Evolutionary conservation across 2,113 vertebrate genomes (phyloP).

Genomic region (Anseranas semipalmata): DNA sequence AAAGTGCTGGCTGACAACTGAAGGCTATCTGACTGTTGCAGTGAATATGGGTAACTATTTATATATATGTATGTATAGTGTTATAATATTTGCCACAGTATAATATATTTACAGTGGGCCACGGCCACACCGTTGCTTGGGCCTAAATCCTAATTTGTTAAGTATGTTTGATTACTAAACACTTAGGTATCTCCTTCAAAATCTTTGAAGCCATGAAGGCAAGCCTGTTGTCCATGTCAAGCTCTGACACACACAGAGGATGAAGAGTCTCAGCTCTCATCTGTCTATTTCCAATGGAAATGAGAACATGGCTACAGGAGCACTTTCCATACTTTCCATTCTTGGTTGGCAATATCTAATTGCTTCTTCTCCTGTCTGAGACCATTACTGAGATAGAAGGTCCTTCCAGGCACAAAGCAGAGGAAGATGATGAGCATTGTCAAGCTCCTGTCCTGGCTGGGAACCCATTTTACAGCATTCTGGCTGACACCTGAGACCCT

Average conservation of each 20-base stretch:
- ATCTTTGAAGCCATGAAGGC: neutral
- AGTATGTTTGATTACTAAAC: neutral
- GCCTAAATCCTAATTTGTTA: neutral
- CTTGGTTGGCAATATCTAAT: neutral
- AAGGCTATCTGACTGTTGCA: neutral
- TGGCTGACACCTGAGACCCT: neutral
- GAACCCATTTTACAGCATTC: neutral
- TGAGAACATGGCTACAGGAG: neutral
- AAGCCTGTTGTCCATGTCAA: neutral
- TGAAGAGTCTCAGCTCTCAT: neutral
- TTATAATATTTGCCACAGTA: neutral
- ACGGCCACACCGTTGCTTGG: neutral
- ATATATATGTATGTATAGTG: neutral
- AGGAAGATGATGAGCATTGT: neutral
- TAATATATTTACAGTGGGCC: neutral
- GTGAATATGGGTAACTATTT: neutral
- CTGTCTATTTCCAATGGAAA: neutral
- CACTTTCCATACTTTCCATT: neutral
- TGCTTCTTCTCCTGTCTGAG: neutral
- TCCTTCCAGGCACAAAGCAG: neutral
- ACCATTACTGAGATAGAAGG: neutral
- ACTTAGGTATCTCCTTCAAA: neutral
- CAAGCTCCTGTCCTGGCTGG: neutral
- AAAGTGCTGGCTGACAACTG: neutral
- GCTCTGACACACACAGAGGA: rapidly evolving